Evolutionary conservation across 2,113 vertebrate species (phyloP).

Genomic region (rabbit (Oryctolagus cuniculus)): DNA sequence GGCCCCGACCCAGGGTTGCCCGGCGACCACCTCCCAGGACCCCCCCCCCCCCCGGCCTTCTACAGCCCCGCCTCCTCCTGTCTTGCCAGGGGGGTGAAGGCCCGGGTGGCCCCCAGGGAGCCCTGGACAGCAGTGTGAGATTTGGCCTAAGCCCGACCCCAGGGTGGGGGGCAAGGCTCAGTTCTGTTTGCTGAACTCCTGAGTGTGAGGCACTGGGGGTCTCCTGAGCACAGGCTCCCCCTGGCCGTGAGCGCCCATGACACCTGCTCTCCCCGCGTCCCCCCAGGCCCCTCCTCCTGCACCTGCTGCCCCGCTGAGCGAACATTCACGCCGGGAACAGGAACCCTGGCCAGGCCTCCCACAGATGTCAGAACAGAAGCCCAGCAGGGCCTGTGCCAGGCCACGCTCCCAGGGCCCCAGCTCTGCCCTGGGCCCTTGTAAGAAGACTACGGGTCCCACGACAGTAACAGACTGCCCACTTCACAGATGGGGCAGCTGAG

Average conservation of each 20-base stretch:
- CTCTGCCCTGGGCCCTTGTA: not conserved
- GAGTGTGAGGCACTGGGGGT: too few species aligned
- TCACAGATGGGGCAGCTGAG: not conserved
- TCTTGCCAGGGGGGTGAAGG: not conserved
- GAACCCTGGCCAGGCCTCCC: fast-evolving
- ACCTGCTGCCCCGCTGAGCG: not conserved
- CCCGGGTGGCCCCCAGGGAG: not conserved
- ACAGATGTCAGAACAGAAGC: not conserved
- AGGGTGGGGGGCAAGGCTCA: too few species aligned
- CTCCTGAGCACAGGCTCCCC: too few species aligned
- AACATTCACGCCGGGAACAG: not conserved
- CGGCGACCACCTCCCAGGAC: not conserved
- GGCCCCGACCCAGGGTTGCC: not conserved
- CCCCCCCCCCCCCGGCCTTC: not conserved
- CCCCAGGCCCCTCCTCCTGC: too few species aligned
- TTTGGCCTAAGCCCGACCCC: too few species aligned
- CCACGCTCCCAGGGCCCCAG: not conserved
- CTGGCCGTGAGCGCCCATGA: too few species aligned
- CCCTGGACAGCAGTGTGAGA: too few species aligned
- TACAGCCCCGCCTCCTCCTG: too few species aligned
- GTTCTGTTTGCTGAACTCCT: too few species aligned
- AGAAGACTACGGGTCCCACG: too few species aligned
- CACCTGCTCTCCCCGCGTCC: too few species aligned
- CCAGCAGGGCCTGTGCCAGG: not conserved
- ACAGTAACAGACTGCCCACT: not conserved